A percentile compares a stretch with the other conserved stretches of the same genome.
Evolutionary conservation across 2,797 vertebrate species (phyloP).

Genomic region (Scleropages formosus): DNA sequence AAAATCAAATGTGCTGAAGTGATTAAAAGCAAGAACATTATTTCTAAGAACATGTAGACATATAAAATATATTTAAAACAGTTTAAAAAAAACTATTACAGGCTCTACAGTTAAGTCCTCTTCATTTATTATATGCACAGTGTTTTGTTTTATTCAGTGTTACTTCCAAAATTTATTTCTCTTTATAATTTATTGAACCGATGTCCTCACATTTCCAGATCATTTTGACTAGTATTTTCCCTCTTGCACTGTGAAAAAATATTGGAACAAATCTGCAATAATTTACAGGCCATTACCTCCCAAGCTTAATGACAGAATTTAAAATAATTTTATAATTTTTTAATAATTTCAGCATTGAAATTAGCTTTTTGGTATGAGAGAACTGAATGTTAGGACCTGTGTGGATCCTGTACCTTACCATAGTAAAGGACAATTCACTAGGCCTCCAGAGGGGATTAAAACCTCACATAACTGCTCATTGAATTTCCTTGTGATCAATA

Average conservation of each 20-base stretch:
- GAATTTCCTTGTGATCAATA: not conserved
- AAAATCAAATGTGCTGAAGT: not conserved
- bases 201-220: not conserved
- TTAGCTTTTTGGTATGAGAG: too few relatives aligned
- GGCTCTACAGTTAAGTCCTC: not conserved
- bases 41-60: too few relatives aligned
- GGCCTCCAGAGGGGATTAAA: not conserved
- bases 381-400: too few relatives aligned
- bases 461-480: not conserved
- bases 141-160: not conserved
- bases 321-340: not conserved
- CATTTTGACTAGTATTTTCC: not conserved
- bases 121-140: too few relatives aligned
- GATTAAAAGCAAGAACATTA: not conserved
- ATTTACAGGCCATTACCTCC: not conserved
- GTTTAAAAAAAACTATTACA: not conserved
- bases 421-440: not conserved
- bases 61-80: not conserved
- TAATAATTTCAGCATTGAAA: too few relatives aligned
- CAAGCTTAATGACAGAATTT: not conserved
- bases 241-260: not conserved
- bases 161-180: not conserved
- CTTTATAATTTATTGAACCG: not conserved
- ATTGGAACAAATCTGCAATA: constrained; percentile 9
- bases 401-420: not conserved